phyloP scores from a whole-genome alignment of 2,888 invertebrate genomes.

The Sinhomidia bicolor region DNA sequence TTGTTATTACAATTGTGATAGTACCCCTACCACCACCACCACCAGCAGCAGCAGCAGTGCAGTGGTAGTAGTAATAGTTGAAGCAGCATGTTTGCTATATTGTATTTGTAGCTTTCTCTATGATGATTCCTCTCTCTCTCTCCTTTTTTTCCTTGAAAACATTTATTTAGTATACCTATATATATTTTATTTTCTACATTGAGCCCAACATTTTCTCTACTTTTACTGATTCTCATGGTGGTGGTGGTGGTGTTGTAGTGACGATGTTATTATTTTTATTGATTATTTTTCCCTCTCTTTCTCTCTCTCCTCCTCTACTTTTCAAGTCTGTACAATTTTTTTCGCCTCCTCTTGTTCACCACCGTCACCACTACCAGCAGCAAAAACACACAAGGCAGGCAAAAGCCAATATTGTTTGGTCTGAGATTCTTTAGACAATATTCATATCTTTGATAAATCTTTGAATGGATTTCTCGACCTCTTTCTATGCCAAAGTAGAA shows the following conservation, averaged over 20 bases:
- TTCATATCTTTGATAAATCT: conserved; percentile 71
- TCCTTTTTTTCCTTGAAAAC: background rate
- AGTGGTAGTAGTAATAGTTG: no score
- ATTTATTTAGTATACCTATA: background rate
- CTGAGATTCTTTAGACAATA: conserved; percentile 58
- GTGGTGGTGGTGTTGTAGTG: conserved; percentile 43
- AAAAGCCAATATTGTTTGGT: conserved; percentile 24
- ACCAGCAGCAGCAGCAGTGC: no score
- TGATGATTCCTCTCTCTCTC: background rate
- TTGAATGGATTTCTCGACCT: conserved; percentile 64
- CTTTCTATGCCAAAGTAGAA: conserved; percentile 17
- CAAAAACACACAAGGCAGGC: no score
- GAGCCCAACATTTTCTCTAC: background rate
- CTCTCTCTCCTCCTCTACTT: conserved; percentile 17
- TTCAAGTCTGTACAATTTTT: conserved; percentile 29
- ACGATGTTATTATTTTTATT: conserved; percentile 70
- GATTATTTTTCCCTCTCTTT: conserved; percentile 61
- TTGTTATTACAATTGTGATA: conserved; percentile 10
- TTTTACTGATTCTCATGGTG: background rate
- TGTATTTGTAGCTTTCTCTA: background rate
- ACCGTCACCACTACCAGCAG: no score
- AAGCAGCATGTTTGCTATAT: background rate
- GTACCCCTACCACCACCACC: background rate
- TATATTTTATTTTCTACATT: background rate
- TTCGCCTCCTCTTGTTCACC: background rate